Percentiles rank a stretch among this genome's conserved stretches.
Conservation (phyloP, 2,113 vertebrate genomes). For the Hydrochoerus hydrochaeris region DNA sequence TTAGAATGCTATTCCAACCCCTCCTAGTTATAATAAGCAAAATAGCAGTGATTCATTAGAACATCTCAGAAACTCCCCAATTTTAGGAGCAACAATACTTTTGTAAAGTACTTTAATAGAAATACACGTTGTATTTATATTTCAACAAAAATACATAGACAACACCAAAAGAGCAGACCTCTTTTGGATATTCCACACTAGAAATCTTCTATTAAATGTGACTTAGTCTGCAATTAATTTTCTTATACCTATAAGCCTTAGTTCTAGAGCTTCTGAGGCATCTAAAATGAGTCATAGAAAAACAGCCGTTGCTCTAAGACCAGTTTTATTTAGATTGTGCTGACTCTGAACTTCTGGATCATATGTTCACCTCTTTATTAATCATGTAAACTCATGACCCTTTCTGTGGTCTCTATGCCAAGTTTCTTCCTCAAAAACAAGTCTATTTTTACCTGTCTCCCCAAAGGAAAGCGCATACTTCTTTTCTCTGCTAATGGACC, state of each 20-base stretch:
- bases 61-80: neutral
- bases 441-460: constrained; percentile 7
- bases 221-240: neutral
- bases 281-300: constrained; percentile 15
- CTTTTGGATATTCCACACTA: neutral
- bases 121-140: neutral
- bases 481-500: neutral
- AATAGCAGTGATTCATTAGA: neutral
- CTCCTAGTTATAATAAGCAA: neutral
- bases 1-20: neutral
- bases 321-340: constrained; percentile 47
- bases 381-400: neutral
- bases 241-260: neutral
- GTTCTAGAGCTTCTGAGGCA: constrained; percentile 20
- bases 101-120: neutral
- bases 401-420: neutral
- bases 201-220: neutral
- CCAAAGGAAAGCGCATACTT: neutral
- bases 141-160: neutral
- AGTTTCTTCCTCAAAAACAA: neutral
- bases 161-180: neutral
- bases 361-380: neutral
- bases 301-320: neutral
- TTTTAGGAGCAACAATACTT: neutral
- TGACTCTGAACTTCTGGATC: constrained; percentile 45